These are phyloP conservation scores for Exephanes ischioxanthus DNA, from an alignment of 2,888 invertebrate genomes.

Conservation along the genomic window DNA sequence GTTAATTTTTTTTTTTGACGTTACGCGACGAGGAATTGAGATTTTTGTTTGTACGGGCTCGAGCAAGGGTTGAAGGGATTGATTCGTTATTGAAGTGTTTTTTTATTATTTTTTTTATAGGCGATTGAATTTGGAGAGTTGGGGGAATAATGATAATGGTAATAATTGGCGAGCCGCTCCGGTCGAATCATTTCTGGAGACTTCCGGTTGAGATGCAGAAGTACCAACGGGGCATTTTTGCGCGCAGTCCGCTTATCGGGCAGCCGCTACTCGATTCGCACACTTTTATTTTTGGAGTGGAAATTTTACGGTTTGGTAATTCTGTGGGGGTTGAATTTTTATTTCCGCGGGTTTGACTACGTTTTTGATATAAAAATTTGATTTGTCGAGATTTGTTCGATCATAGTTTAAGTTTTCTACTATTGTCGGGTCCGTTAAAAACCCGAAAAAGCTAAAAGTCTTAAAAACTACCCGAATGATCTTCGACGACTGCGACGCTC, in stretches of 20 bases:
- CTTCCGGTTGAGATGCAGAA: neutral
- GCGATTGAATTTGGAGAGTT: neutral
- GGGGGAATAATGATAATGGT: conserved; percentile 12
- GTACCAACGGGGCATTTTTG: neutral
- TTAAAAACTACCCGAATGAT: neutral
- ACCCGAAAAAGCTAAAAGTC: neutral
- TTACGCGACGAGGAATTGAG: conserved; percentile 30
- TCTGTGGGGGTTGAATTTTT: neutral
- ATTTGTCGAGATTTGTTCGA: neutral
- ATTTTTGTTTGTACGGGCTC: conserved; percentile 54
- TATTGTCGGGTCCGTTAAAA: neutral
- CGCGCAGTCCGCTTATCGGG: neutral
- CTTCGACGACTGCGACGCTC: neutral
- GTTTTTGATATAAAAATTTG: neutral
- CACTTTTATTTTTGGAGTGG: neutral
- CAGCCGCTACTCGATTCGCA: neutral
- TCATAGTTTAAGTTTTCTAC: neutral
- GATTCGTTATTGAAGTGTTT: conserved; percentile 8
- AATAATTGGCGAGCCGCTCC: neutral
- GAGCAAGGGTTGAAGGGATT: conserved; percentile 24
- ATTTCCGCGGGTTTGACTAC: neutral
- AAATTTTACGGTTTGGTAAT: neutral
- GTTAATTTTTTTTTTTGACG: conserved; percentile 38
- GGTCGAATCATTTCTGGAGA: neutral
- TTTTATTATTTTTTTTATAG: neutral